A percentile compares a stretch with the other conserved stretches of the same genome.
phyloP scores from a whole-genome alignment of 2,797 vertebrate genomes.

The Anomalospiza imberbis region DNA sequence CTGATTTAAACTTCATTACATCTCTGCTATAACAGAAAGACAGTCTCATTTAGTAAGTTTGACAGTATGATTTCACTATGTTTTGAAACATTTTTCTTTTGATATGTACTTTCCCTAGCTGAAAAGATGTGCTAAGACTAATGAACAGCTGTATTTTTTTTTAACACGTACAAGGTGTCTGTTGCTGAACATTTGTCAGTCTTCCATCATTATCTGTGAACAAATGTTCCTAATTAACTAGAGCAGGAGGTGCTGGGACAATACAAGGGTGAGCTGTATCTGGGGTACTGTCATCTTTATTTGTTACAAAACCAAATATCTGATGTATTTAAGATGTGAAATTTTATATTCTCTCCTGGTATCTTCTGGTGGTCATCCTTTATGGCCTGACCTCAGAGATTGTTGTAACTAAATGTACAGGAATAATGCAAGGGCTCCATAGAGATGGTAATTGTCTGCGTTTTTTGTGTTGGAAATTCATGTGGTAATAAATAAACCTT shows the following conservation, averaged over 20 bases:
- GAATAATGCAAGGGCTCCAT: background rate
- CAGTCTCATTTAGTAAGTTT: background rate
- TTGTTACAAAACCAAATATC: background rate
- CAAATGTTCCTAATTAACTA: constrained; percentile 47
- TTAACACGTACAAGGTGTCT: constrained; percentile 14
- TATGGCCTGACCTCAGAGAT: background rate
- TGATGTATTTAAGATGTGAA: constrained; percentile 16
- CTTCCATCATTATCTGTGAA: constrained; percentile 33
- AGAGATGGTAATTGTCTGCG: background rate
- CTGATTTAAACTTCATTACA: background rate
- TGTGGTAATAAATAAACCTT: background rate
- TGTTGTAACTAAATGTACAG: background rate
- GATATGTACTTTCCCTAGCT: background rate
- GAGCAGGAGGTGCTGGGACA: background rate
- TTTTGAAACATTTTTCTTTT: constrained; percentile 8
- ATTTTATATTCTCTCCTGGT: background rate
- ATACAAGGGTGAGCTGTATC: background rate
- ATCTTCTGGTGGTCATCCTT: background rate
- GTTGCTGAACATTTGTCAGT: constrained; percentile 51
- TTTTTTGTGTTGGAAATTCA: background rate
- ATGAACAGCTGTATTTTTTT: constrained; percentile 14
- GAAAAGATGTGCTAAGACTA: constrained; percentile 12
- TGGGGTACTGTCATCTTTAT: constrained; percentile 2
- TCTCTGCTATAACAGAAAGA: background rate
- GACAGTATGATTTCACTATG: background rate